Evolutionary conservation across 2,888 invertebrate species (phyloP), one percentile per base, ranked within the genome.

Genomic region (Lepidocyrtinus sp.): DNA sequence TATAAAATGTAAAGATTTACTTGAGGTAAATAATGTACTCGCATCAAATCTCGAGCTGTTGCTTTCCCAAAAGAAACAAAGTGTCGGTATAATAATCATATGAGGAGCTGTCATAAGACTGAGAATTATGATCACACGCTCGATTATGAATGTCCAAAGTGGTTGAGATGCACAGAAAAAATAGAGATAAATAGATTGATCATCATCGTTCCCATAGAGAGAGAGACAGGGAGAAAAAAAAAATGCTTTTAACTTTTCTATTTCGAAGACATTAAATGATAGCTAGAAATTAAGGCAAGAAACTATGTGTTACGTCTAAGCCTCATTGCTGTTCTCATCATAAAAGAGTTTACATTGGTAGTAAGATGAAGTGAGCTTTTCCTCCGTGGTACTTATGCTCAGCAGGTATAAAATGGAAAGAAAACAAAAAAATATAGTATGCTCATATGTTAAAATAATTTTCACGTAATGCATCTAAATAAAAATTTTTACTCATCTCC

Each of bases 111-210:
- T 83, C 83, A 83, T 79, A 83, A 81, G 78, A 76, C 68, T 75
- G 81, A 83, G 81, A 83, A 79, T 83, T 82, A 81, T 83, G 81
- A 83, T 83, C 83, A 83, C 81, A 81, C 83, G 75, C 72, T 78
- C 81, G 81, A 83, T 83, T 83, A 82, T 83, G 78, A 83, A 78
- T 81, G 83, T 83, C 76, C 70, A 79, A 78, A 77, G 78, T 75
- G 61, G 82, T 77, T 74, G 82, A 81, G 74, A 69, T 68, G 36
- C 67, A 65, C 45, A 67, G 64, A 71, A 78, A 82, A 82, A 82
- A 77, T 71, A 65, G 78, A 82, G 82, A 82, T 82, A 78, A 82
- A 79, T 79, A 79, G 78, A 79, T 79, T 79, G 78, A 79, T 79
- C 78, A 69, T 79, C 71, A 77, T 77, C 69, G 59, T 70, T 61